Evolutionary conservation across 2,797 vertebrate genomes (phyloP).

Genomic region (Amblyraja radiata): DNA sequence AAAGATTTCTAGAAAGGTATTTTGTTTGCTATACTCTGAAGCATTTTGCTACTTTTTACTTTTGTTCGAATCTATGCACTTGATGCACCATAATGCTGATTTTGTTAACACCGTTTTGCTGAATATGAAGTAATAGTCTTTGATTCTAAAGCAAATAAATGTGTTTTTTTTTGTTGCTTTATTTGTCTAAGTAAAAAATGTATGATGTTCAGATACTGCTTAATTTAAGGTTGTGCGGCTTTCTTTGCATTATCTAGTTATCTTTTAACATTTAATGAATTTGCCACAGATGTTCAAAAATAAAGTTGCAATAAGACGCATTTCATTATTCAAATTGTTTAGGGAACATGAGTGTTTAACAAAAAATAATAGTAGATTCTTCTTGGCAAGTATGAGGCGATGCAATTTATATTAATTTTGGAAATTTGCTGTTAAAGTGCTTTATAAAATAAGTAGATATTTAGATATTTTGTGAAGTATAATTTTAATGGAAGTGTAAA

Average conservation of each 20-base stretch:
- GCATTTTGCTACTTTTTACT: not conserved
- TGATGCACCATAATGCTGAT: not conserved
- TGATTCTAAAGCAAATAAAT: not conserved
- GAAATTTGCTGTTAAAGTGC: conserved; percentile 26
- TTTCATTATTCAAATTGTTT: conserved; percentile 33
- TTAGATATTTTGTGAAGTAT: conserved; percentile 24
- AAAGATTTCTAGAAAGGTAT: not conserved
- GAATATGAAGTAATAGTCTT: not conserved
- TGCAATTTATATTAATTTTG: conserved; percentile 36
- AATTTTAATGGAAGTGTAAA: conserved; percentile 24
- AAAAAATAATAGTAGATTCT: conserved; percentile 25
- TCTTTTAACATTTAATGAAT: conserved; percentile 20
- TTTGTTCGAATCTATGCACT: not conserved
- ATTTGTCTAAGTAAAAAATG: not conserved
- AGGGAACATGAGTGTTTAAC: conserved; percentile 14
- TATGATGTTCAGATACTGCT: not conserved
- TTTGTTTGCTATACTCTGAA: not conserved
- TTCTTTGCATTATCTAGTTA: conserved; percentile 29
- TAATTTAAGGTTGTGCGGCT: conserved; percentile 5
- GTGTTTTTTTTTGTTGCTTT: not conserved
- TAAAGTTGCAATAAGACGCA: conserved; percentile 7
- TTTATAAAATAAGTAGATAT: conserved; percentile 17
- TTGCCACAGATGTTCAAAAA: not conserved
- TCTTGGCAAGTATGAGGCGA: not conserved
- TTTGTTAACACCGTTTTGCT: not conserved